Evolutionary conservation across 2,888 invertebrate species (phyloP).

Genomic region (Caenorhabditis parvicauda): DNA sequence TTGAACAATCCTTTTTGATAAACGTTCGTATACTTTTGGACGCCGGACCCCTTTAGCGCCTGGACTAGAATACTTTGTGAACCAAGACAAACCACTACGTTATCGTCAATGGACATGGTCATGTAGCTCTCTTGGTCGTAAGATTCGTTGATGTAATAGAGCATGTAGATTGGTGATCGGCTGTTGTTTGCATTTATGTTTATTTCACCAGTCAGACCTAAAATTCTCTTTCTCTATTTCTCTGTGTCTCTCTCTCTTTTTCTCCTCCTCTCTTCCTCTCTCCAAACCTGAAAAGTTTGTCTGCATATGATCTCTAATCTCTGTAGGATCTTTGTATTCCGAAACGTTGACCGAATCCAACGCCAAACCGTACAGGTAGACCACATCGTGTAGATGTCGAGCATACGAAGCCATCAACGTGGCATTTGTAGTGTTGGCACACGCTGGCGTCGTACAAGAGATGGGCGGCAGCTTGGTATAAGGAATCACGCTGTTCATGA

Average conservation of each 20-base stretch:
- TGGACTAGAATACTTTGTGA: too few species aligned
- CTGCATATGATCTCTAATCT: neutral
- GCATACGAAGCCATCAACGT: slow-evolving; percentile 25
- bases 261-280: neutral
- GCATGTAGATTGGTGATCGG: slow-evolving; percentile 10
- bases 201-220: slow-evolving; percentile 19
- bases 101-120: slow-evolving; percentile 6
- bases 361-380: slow-evolving; percentile 51
- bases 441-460: slow-evolving; percentile 12
- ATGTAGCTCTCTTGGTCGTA: slow-evolving; percentile 9
- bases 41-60: too few species aligned
- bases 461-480: slow-evolving; percentile 9
- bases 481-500: slow-evolving; percentile 10
- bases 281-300: slow-evolving; percentile 1
- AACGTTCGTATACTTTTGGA: too few species aligned
- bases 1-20: too few species aligned
- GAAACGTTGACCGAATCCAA: neutral
- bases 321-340: neutral
- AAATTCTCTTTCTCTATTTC: too few species aligned
- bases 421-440: slow-evolving; percentile 7
- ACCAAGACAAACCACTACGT: too few species aligned
- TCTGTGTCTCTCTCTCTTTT: too few species aligned
- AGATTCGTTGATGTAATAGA: slow-evolving; percentile 8
- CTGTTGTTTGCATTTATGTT: slow-evolving; percentile 16
- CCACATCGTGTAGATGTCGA: slow-evolving; percentile 43